These are phyloP conservation scores for Drosophila lacertosa DNA, from an alignment of 1,140 invertebrate species.

Conservation along the genomic window DNA sequence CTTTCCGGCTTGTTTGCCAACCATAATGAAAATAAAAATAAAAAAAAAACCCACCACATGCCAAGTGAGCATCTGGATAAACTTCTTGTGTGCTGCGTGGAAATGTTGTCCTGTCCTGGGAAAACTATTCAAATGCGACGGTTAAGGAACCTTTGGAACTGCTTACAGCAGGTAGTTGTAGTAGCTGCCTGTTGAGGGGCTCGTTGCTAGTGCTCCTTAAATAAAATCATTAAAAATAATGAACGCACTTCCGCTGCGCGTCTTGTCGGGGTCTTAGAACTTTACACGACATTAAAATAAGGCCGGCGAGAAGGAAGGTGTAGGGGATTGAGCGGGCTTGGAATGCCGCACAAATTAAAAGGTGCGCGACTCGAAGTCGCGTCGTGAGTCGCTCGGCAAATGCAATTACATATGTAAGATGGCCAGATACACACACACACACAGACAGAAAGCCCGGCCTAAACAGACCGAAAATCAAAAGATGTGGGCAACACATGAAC, in stretches of 20 bases:
- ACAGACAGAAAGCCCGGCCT: conserved; percentile 4
- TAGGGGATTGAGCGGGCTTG: conserved; percentile 23
- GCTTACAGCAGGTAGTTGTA: conserved; percentile 17
- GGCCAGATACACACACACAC: neutral
- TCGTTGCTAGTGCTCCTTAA: conserved; percentile 44
- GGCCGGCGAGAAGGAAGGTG: too few relatives aligned
- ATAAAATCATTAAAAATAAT: conserved; percentile 83
- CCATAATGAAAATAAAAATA: neutral
- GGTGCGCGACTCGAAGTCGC: conserved; percentile 50
- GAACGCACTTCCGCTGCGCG: conserved; percentile 74
- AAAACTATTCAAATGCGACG: conserved; percentile 31
- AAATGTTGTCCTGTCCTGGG: conserved; percentile 26
- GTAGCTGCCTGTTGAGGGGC: conserved; percentile 1
- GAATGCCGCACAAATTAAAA: conserved; percentile 79
- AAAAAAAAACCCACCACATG: conserved; percentile 18
- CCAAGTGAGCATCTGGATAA: conserved; percentile 22
- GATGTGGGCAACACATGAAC: conserved; percentile 70
- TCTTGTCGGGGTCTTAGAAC: conserved; percentile 71
- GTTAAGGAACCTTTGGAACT: conserved; percentile 7
- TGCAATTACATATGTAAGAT: conserved; percentile 78
- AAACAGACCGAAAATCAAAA: conserved; percentile 42
- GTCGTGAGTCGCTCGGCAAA: conserved; percentile 67
- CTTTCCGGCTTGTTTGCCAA: neutral
- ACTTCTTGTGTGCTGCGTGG: neutral
- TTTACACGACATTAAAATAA: conserved; percentile 75